Evolutionary conservation across 64 coral and sea anemone genomes (phyloP).

Genomic region (Montipora capricornis): DNA sequence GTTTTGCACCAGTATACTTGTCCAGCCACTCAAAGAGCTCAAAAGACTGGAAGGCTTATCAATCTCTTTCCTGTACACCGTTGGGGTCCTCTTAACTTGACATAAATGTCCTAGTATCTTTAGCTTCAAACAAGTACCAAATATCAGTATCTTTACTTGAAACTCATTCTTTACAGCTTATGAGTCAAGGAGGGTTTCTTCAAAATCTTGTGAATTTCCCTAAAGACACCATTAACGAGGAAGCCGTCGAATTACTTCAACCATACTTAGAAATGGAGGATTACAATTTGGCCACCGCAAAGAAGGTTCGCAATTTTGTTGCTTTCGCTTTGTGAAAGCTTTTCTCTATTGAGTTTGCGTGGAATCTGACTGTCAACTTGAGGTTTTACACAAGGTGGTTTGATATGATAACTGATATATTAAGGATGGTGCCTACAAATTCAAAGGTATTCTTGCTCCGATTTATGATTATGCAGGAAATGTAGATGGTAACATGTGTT

Average conservation of each 20-base stretch:
- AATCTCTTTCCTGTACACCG: too few relatives aligned
- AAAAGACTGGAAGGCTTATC: too few relatives aligned
- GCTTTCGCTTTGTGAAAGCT: not conserved
- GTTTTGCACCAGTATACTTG: too few relatives aligned
- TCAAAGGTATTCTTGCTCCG: too few relatives aligned
- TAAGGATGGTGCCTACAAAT: too few relatives aligned
- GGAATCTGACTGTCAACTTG: not conserved
- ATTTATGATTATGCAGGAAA: too few relatives aligned
- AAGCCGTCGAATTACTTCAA: slow-evolving; percentile 87
- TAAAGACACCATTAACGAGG: slow-evolving; percentile 96
- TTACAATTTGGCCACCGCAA: slow-evolving; percentile 92
- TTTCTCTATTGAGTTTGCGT: not conserved
- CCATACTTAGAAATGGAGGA: slow-evolving; percentile 90
- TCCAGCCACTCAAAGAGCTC: too few relatives aligned
- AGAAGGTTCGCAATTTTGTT: slow-evolving; percentile 71
- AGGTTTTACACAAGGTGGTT: too few relatives aligned
- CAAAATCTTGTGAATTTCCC: slow-evolving; percentile 92
- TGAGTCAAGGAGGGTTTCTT: slow-evolving; percentile 90
- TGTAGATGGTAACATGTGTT: too few relatives aligned
- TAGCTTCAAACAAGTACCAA: not conserved
- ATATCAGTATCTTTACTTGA: not conserved
- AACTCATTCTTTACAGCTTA: slow-evolving; percentile 57
- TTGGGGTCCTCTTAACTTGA: too few relatives aligned
- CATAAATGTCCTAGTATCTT: not conserved
- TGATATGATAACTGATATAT: too few relatives aligned